A percentile compares a stretch with the other conserved stretches of the same genome.
phyloP scores from a whole-genome alignment of 2,797 vertebrate species.

The Sylvia borin region DNA sequence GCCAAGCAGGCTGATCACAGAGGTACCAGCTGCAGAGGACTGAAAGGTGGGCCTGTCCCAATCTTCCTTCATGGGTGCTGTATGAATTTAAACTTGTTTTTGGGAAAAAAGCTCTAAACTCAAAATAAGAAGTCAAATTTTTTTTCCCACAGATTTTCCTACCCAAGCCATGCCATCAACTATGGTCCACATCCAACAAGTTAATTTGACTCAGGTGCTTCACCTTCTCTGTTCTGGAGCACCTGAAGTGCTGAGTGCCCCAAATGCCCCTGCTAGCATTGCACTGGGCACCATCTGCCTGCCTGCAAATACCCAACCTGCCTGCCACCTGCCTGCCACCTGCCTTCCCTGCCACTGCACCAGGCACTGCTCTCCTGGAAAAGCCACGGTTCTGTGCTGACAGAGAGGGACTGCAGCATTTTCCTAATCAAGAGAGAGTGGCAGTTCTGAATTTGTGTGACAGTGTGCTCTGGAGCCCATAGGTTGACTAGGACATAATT shows the following conservation, averaged over 20 bases:
- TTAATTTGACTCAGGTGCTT: not conserved
- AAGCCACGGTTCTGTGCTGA: accelerated
- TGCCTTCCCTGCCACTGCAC: not conserved
- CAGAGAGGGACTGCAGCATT: not conserved
- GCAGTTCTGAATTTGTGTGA: not conserved
- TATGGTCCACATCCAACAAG: not conserved
- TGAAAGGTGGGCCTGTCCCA: not conserved
- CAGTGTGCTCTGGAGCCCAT: accelerated
- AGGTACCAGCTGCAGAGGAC: not conserved
- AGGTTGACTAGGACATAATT: not conserved
- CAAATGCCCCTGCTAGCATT: accelerated
- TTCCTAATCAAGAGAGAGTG: not conserved
- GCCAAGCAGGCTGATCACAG: not conserved
- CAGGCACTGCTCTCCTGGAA: not conserved
- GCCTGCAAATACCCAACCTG: not conserved
- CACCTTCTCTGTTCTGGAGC: not conserved
- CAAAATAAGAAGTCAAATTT: not conserved
- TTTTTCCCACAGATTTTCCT: not conserved
- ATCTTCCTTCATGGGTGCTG: not conserved
- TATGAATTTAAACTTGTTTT: not conserved
- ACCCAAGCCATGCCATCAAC: not conserved
- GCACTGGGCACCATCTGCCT: not conserved
- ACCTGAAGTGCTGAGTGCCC: not conserved
- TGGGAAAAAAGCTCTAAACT: not conserved
- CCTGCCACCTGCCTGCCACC: not conserved